Evolutionary conservation across 2,113 vertebrate species (phyloP), one percentile per base, ranked within the genome.

Genomic region (Oenanthe oenanthe): DNA sequence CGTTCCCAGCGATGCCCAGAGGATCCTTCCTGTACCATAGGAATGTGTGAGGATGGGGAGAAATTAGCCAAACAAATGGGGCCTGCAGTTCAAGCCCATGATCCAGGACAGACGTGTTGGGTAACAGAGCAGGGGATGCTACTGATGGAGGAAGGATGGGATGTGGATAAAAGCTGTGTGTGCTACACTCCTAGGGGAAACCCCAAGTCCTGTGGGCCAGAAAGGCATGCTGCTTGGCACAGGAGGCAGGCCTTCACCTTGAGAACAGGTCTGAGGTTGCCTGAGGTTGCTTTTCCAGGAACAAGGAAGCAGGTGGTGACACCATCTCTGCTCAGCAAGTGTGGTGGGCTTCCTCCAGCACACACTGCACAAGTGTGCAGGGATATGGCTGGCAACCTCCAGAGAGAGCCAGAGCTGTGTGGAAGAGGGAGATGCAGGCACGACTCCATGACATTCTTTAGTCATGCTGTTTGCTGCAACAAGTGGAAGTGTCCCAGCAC

Each of bases 381-480:
- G 19, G 24, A 1, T 42, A 34, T 0, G 28, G 74, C 40, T 26
- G 28, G 50, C 60, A 70, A 1, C 24, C n/a, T 73, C 51, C 63
- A 3, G 2, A 61, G 65, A 15, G 21, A 94, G 45, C 14, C 43
- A 48, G 76, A 71, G 56, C 43, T 70, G 45, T 1, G 3, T 12
- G 1, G 25, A 13, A 54, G 66, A 60, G 42, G 78, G 38, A 73
- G 60, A 25, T 0, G 0, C 51, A 47, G 56, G 29, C 22, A 1
- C 0, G 0, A 57, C 62, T 50, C 61, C 16, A 2, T 79, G 66
- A n/a, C 2, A 3, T 65, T 45, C 61, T 67, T 91, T 65, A 89
- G 54, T 66, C 84, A 58, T 15, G 29, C 17, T 42, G 34, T 53
- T 87, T 29, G 62, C 43, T 87, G 87, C 81, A 85, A 65, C 66